These are phyloP conservation scores for Rhagonycha lutea DNA, from an alignment of 2,888 invertebrate genomes.

Conservation along the genomic window DNA sequence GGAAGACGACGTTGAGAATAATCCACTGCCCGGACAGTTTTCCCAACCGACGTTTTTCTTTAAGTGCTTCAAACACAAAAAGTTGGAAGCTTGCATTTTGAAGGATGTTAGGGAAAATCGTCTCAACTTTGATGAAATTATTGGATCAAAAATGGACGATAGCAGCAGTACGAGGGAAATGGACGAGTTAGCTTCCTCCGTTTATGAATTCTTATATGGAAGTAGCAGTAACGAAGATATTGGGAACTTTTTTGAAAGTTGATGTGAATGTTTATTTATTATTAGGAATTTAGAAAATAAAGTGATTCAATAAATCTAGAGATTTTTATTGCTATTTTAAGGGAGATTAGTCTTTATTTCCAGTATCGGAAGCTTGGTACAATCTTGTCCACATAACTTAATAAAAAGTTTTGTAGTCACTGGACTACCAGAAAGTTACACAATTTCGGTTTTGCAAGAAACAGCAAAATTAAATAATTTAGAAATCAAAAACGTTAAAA, in stretches of 20 bases:
- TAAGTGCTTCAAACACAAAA: conserved; percentile 75
- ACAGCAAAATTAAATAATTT: no score
- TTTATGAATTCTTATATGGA: conserved; percentile 68
- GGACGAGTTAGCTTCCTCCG: conserved; percentile 62
- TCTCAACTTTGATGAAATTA: conserved; percentile 60
- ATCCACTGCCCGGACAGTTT: conserved; percentile 66
- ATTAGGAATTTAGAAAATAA: no score
- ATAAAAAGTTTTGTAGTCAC: no score
- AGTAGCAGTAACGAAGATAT: conserved; percentile 61
- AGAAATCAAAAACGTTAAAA: background rate
- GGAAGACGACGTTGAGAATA: conserved; percentile 65
- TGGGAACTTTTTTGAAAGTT: conserved; percentile 52
- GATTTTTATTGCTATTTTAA: no score
- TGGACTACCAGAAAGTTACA: no score
- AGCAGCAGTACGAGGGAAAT: conserved; percentile 57
- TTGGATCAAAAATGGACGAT: conserved; percentile 55
- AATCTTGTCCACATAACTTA: no score
- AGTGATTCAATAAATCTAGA: no score
- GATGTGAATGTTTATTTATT: background rate
- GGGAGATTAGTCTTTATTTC: no score
- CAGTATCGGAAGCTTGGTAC: no score
- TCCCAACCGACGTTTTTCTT: conserved; percentile 74
- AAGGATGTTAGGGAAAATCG: conserved; percentile 71
- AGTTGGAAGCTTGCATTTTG: conserved; percentile 73
- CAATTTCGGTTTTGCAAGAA: no score